Evolutionary conservation across 2,888 invertebrate genomes (phyloP).

Genomic region (Trachelus stipa): DNA sequence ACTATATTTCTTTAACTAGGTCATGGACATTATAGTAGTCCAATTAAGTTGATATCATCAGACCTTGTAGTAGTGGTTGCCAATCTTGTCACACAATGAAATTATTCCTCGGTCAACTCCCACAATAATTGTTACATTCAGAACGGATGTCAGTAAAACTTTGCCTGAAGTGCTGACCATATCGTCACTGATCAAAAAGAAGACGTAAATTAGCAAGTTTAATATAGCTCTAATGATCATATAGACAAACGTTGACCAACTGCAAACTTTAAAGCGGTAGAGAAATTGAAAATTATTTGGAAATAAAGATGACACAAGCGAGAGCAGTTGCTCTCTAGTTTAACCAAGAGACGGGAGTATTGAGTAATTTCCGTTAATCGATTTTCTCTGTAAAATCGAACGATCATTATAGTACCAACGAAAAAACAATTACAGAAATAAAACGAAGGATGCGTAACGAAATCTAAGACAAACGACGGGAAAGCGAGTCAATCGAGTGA

Average conservation of each 20-base stretch:
- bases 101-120: slow-evolving; percentile 34
- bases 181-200: background rate
- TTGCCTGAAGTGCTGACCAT: background rate
- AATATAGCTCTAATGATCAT: background rate
- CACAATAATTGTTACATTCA: slow-evolving; percentile 12
- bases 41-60: slow-evolving; percentile 30
- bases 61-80: slow-evolving; percentile 32
- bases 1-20: slow-evolving; percentile 9
- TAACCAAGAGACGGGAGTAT: background rate
- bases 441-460: background rate
- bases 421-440: background rate
- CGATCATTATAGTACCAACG: background rate
- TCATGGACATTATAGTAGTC: slow-evolving; percentile 2
- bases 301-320: slow-evolving; percentile 5
- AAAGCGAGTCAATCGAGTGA: background rate
- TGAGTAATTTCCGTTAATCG: background rate
- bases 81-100: slow-evolving; percentile 30
- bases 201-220: background rate
- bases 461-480: background rate
- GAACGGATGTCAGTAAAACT: background rate
- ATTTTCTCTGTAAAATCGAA: background rate
- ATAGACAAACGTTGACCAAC: background rate
- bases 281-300: slow-evolving; percentile 4
- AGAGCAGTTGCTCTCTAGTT: slow-evolving; percentile 1
- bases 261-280: background rate